Evolutionary conservation across 2,113 vertebrate genomes (phyloP).

Genomic region (Symphodus melops): DNA sequence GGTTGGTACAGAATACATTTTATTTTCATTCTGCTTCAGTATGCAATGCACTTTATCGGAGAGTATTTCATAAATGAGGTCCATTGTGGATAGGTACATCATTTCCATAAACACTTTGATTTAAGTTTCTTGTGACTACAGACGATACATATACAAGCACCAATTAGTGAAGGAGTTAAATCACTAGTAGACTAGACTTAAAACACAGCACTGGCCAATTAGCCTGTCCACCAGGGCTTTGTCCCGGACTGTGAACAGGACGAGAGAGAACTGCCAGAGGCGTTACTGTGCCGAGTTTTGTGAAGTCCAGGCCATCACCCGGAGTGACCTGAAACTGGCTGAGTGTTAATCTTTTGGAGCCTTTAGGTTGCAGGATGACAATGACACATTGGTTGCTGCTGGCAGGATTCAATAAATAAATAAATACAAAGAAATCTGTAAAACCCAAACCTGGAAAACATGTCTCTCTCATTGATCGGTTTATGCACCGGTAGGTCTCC

Average conservation of each 20-base stretch:
- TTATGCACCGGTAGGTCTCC: conserved; percentile 52
- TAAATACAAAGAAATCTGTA: conserved; percentile 67
- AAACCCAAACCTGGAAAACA: conserved; percentile 40
- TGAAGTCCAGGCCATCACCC: conserved; percentile 40
- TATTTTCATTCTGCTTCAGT: conserved; percentile 10
- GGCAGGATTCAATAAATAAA: conserved; percentile 67
- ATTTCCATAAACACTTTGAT: conserved; percentile 44
- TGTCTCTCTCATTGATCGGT: conserved; percentile 65
- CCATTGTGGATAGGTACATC: conserved; percentile 23
- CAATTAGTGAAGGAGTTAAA: conserved; percentile 55
- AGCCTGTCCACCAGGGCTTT: conserved; percentile 39
- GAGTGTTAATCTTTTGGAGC: conserved; percentile 53
- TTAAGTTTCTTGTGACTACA: conserved; percentile 5
- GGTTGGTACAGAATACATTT: background rate
- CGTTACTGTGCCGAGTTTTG: conserved; percentile 30
- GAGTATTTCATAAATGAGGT: conserved; percentile 37
- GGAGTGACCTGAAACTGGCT: conserved; percentile 64
- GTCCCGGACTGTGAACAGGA: conserved; percentile 17
- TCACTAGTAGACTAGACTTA: conserved; percentile 31
- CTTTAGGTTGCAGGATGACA: conserved; percentile 61
- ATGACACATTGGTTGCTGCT: conserved; percentile 63
- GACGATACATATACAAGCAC: conserved; percentile 5
- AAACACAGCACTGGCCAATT: conserved; percentile 57
- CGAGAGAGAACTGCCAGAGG: no score
- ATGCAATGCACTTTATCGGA: background rate